A percentile compares a stretch with the other conserved stretches of the same genome.
Evolutionary conservation across 2,888 invertebrate species (phyloP).

Genomic region (Empis stercorea): DNA sequence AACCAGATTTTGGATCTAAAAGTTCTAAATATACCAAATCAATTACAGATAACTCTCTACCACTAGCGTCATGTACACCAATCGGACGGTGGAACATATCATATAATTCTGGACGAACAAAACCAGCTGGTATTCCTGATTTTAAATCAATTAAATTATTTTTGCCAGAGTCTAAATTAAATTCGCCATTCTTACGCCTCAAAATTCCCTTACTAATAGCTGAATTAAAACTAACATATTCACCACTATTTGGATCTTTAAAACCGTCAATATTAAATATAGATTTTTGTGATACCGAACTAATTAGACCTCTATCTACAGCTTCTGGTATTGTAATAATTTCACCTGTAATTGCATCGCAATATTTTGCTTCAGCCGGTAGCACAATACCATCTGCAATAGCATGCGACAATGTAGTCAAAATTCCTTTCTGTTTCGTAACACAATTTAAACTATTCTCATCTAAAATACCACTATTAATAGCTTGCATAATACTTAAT

Average conservation of each 20-base stretch:
- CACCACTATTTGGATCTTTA: slow-evolving; percentile 65
- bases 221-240: slow-evolving; percentile 72
- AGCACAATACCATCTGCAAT: slow-evolving; percentile 67
- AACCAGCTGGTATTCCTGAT: slow-evolving; percentile 64
- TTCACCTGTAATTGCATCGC: slow-evolving; percentile 60
- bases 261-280: slow-evolving; percentile 89
- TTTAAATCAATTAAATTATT: slow-evolving; percentile 64
- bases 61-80: slow-evolving; percentile 59
- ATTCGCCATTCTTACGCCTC: slow-evolving; percentile 57
- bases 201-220: slow-evolving; percentile 66
- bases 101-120: slow-evolving; percentile 71
- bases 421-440: slow-evolving; percentile 64
- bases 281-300: slow-evolving; percentile 73
- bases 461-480: slow-evolving; percentile 78
- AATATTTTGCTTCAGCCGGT: slow-evolving; percentile 57
- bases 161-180: slow-evolving; percentile 57
- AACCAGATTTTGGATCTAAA: slow-evolving; percentile 79
- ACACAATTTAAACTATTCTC: slow-evolving; percentile 72
- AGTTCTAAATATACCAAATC: slow-evolving; percentile 77
- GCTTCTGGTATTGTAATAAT: slow-evolving; percentile 71
- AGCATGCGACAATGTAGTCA: slow-evolving; percentile 75
- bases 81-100: slow-evolving; percentile 75
- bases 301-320: slow-evolving; percentile 76
- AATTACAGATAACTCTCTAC: slow-evolving; percentile 66
- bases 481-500: slow-evolving; percentile 70